Percentiles rank a stretch among this genome's conserved stretches.
Conservation (phyloP, 2,797 vertebrate species). For the Neomorphus geoffroyi region DNA sequence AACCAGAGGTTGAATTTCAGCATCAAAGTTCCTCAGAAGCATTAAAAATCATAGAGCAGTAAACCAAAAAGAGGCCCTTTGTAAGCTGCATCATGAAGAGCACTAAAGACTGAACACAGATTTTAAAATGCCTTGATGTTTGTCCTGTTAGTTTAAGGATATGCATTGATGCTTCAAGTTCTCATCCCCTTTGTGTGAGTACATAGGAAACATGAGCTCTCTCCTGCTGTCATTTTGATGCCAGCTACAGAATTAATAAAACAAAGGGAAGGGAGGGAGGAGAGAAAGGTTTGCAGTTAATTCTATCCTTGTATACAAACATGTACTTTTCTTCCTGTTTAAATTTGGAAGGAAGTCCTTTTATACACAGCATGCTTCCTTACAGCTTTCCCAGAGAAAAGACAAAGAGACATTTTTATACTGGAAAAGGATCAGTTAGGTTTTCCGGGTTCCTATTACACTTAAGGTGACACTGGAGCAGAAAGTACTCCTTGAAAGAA, state of each 20-base stretch:
- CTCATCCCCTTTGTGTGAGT: not conserved
- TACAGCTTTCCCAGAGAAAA: not conserved
- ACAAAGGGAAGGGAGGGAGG: not conserved
- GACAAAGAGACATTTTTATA: not conserved
- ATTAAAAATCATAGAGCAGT: not conserved
- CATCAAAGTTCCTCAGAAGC: not conserved
- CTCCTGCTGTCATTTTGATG: not conserved
- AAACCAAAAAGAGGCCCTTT: not conserved
- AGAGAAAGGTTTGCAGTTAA: slow-evolving; percentile 10
- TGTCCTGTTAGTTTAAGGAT: not conserved
- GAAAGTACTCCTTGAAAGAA: not conserved
- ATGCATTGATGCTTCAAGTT: not conserved
- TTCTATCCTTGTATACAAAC: slow-evolving; percentile 8
- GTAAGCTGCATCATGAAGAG: not conserved
- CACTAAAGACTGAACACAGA: not conserved
- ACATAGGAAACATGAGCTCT: not conserved
- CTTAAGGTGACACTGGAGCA: not conserved
- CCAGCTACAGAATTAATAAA: not conserved
- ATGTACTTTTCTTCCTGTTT: slow-evolving; percentile 5
- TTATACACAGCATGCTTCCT: slow-evolving; percentile 8
- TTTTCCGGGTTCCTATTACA: not conserved
- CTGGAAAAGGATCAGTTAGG: not conserved
- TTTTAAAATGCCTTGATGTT: not conserved
- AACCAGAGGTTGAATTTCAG: slow-evolving; percentile 20
- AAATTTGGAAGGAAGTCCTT: slow-evolving; percentile 11